phyloP scores from a whole-genome alignment of 2,888 invertebrate species.

The Orchesellides sinensis region DNA sequence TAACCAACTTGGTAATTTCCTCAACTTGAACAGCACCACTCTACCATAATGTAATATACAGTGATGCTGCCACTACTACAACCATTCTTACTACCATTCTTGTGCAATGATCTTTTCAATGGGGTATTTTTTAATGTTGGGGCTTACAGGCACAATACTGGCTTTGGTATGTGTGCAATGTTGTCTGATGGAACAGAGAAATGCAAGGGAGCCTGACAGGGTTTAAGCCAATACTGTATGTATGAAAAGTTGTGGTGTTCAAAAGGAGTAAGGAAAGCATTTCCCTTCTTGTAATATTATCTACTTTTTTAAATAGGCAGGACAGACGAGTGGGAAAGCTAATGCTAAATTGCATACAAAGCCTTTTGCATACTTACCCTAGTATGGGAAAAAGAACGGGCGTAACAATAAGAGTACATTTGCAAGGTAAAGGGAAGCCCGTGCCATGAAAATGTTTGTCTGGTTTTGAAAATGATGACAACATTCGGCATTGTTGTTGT shows the following conservation, averaged over 20 bases:
- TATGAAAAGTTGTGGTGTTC: not conserved
- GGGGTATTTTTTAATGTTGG: constrained; percentile 48
- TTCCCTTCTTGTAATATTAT: too few species aligned
- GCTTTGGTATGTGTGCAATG: constrained; percentile 30
- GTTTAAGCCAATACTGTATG: not conserved
- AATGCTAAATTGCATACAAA: too few species aligned
- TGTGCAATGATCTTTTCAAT: constrained; percentile 54
- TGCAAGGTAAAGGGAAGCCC: too few species aligned
- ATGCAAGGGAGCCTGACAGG: constrained; percentile 23
- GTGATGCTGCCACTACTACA: not conserved
- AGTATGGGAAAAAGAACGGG: too few species aligned
- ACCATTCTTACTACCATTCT: constrained; percentile 22
- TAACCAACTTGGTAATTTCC: constrained; percentile 17
- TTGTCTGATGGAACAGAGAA: constrained; percentile 45
- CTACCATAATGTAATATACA: too few species aligned
- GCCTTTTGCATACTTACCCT: too few species aligned
- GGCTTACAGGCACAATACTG: constrained; percentile 20
- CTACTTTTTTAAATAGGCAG: too few species aligned
- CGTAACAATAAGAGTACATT: too few species aligned
- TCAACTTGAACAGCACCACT: constrained; percentile 1
- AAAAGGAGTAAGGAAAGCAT: not conserved
- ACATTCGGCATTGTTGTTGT: too few species aligned
- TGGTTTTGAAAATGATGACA: too few species aligned
- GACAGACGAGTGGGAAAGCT: too few species aligned
- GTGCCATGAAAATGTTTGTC: too few species aligned